Evolutionary conservation across 2,797 vertebrate genomes (phyloP), one percentile per base, ranked within the genome.

Genomic region (Tokudaia muenninki): DNA sequence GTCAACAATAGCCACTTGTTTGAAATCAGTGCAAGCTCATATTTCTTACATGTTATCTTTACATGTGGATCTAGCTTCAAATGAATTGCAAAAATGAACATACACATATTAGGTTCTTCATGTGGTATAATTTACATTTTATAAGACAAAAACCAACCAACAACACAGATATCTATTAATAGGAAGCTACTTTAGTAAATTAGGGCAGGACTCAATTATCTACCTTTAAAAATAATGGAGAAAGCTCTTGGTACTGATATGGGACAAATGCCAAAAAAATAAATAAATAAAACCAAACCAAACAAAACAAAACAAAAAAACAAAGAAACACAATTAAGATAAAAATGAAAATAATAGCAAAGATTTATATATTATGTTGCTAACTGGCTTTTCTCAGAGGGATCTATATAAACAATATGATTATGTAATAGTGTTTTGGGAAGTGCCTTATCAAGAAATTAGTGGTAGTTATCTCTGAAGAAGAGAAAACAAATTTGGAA

Each of bases 111-210:
- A 89, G 50, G 24, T 44, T 82, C 41, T 96, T 61, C 21, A 75
- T 47, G 1, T 29, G 86, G 41, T 80, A 34, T 19, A 24, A 5
- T 83, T 92, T 75, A n/a, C 6, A 72, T 92, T 94, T 83, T 72
- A 70, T 95, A 97, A 90, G n/a, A 93, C 26, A 75, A 41, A 65
- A 86, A n/a, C 84, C 31, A n/a, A 72, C 17, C 34, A 91, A 94
- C 90, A 95, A 87, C 34, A 74, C 52, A 94, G 91, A 50, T 78
- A 84, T 8, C 17, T 92, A 87, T 72, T 72, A 92, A 70, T 74
- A 87, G 61, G 50, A 19, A 24, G 12, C 11, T 93, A 81, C 59
- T 87, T 92, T 72, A 84, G 90, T 95, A 92, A 94, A 87, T 81
- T 81, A 92, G 29, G n/a, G 1, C 34, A 89, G 65, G 47, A 55